A percentile compares a stretch with the other conserved stretches of the same genome.
Evolutionary conservation across 1,140 invertebrate genomes (phyloP).

Genomic region (Maconellicoccus hirsutus): DNA sequence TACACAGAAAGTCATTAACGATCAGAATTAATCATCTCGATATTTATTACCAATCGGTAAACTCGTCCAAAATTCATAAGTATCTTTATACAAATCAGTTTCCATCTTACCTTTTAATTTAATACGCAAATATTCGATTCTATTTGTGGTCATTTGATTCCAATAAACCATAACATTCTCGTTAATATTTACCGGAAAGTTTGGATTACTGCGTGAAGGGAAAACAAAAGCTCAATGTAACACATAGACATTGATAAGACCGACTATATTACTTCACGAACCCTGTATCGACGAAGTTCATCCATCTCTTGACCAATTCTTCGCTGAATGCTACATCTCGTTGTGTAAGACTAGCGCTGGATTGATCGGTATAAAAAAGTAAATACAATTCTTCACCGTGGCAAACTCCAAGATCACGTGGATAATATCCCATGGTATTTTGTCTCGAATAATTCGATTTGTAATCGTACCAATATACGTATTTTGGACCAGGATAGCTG

Average conservation of each 20-base stretch:
- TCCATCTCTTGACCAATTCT: neutral
- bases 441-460: neutral
- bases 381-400: neutral
- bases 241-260: too few relatives aligned
- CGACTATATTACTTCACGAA: neutral
- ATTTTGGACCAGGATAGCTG: conserved; percentile 12
- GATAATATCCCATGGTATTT: too few relatives aligned
- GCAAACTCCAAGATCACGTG: neutral
- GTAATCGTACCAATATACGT: neutral
- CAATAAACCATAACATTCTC: neutral
- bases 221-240: too few relatives aligned
- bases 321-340: neutral
- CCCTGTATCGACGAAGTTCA: neutral
- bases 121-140: neutral
- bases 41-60: neutral
- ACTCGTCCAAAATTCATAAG: neutral
- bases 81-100: neutral
- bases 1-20: too few relatives aligned
- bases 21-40: neutral
- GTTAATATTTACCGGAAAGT: neutral
- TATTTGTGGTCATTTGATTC: neutral
- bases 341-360: neutral
- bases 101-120: neutral
- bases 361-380: neutral
- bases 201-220: neutral